Evolutionary conservation across 2,888 invertebrate species (phyloP), one percentile per base, ranked within the genome.

Genomic region (Mamestra brassicae): DNA sequence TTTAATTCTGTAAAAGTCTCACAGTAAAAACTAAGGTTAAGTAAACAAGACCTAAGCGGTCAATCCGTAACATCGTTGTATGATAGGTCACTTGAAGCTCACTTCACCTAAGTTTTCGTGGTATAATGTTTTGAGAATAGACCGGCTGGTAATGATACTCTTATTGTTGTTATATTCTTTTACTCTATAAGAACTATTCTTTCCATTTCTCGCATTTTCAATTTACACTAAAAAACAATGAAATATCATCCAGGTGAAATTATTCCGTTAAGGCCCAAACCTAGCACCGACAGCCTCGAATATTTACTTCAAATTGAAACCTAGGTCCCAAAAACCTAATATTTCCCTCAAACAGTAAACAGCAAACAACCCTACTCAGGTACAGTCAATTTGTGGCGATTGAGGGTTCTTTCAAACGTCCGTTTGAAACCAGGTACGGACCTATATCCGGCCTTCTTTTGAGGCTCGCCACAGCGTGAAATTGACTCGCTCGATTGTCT

Each of bases 401-500:
- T 83, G 88, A 74, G 84, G 80, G 83, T 81, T 85, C 89, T 89
- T 85, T 85, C 86, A 84, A 87, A 86, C 84, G 88, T 81, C 86
- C 89, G 89, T 89, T 90, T 90, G 91, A 90, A 88, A 89, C 83
- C 90, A 92, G 92, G 87, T 87, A 85, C 77, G 86, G 80, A 76
- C 80, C 83, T 85, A 80, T 85, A 84, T 86, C 81, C 87, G 83
- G 79, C 78, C 81, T 88, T 87, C 93, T 92, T 94, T 94, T 93
- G 92, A 90, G 78, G 87, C 81, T 84, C 93, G 88, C 86, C 71
- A 87, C 84, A 90, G 88, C 95, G 95, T 95, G 94, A 95, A 95
- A 95, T 95, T 95, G 94, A 93, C 90, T 94, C 90, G 89, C 85
- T 85, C 92, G 93, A 94, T 94, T 94, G 94, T 94, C 93, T 91